Base-by-base conservation (phyloP, 2,797 vertebrate genomes). In the Fratercula arctica region DNA sequence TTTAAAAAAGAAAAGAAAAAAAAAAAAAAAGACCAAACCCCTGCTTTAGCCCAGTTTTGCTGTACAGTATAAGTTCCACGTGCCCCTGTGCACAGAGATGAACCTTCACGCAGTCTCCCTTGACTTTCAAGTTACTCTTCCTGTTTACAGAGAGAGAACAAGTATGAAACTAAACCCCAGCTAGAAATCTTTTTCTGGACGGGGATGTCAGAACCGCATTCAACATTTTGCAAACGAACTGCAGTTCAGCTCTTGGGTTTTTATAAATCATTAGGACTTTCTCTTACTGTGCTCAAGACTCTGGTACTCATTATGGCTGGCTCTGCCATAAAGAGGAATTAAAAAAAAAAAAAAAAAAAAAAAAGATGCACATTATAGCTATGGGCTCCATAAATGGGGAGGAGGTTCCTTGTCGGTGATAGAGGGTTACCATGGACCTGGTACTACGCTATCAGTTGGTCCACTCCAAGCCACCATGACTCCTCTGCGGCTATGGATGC, bases 401-500 rank as follows among this genome's bases (percentile, higher is more conserved):
- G 11, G 16, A 77, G 54, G 51, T 41, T 86, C 35, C 61, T 39
- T n/a, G 9, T 5, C 9, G 11, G 20, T 59, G 18, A 37, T 4
- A 72, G 51, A 50, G 16, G 18, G 8, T 72, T 73, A 61, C 41
- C 24, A 25, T 11, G 31, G 45, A 60, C 16, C 16, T 70, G 43
- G 29, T 25, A 35, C 48, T 28, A 64, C 20, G 11, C 31, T 41
- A 45, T 59, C 43, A 41, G 15, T 0, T 73, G 35, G 21, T 66
- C 39, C 23, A 25, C 4, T 76, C 54, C 63, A 78, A 86, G 31
- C 8, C 33, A 67, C 15, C 33, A 10, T 10, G 33, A 45, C 18
- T 69, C 72, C 41, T 37, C 7, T 0, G 0, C 3, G 3, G 25
- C 26, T 72, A 12, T 2, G 14, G 31, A 77, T 6, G 9, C 41